Conservation (phyloP, 2,888 invertebrate species). For the Sinotaia quadrata region DNA sequence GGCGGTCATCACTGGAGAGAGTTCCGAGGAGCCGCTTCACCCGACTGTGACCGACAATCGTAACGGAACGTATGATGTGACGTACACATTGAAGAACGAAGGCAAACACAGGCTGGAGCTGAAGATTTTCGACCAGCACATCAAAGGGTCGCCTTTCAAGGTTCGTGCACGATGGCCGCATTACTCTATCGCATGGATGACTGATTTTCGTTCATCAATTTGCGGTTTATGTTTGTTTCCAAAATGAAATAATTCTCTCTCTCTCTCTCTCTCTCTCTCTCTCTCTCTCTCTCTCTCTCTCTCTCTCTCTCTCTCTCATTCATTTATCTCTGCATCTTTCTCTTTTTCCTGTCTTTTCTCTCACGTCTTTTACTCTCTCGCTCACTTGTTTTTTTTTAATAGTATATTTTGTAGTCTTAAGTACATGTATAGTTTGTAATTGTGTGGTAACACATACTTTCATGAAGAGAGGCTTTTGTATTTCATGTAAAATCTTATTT, state of each 20-base stretch:
- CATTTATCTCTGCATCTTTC: no score
- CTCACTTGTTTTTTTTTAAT: no score
- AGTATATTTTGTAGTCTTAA: no score
- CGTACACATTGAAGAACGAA: constrained; percentile 70
- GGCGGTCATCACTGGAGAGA: constrained; percentile 57
- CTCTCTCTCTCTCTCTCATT: not conserved
- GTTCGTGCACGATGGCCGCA: constrained; percentile 63
- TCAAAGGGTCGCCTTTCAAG: constrained; percentile 73
- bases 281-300: not conserved
- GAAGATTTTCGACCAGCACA: constrained; percentile 71
- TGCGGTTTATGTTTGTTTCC: no score
- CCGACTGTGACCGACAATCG: constrained; percentile 67
- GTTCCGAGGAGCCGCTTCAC: constrained; percentile 51
- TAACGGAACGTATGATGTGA: constrained; percentile 72
- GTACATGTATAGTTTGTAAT: no score
- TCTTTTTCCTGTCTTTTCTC: not conserved
- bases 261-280: not conserved
- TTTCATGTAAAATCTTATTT: no score
- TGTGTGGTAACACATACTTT: no score
- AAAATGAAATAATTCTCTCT: not conserved
- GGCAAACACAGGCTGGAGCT: constrained; percentile 71
- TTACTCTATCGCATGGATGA: no score
- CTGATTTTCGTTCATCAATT: no score
- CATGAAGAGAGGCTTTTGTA: no score
- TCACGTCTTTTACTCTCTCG: not conserved